phyloP scores from a whole-genome alignment of 1,140 invertebrate species.

The Ctenoplectra terminalis region DNA sequence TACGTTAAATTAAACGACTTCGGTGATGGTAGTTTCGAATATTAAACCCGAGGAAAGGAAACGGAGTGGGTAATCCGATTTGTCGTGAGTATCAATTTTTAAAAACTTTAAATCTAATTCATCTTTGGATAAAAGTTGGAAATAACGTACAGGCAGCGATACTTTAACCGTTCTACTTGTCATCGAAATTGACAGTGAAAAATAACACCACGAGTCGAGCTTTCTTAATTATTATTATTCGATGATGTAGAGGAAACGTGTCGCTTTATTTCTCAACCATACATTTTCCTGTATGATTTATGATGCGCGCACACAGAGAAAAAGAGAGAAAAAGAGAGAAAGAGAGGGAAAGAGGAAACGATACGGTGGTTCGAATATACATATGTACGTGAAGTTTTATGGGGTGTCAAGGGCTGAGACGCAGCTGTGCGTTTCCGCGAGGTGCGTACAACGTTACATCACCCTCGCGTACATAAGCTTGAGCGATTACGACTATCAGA shows the following conservation, averaged over 20 bases:
- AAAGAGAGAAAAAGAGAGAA: too few species aligned
- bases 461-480: conserved; percentile 5
- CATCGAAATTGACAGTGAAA: conserved; percentile 3
- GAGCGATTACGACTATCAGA: conserved; percentile 26
- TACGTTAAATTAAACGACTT: background rate
- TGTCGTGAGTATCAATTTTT: too few species aligned
- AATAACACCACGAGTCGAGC: background rate
- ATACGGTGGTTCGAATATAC: too few species aligned
- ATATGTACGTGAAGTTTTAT: conserved; percentile 2
- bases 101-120: too few species aligned
- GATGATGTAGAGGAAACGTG: background rate
- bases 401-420: background rate
- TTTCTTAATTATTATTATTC: conserved; percentile 28
- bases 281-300: conserved; percentile 6
- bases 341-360: background rate
- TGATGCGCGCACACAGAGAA: background rate
- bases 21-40: background rate
- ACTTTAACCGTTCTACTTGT: background rate
- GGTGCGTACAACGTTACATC: conserved; percentile 8
- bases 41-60: too few species aligned
- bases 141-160: background rate
- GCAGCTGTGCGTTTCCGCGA: conserved; percentile 29
- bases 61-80: too few species aligned
- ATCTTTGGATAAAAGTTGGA: too few species aligned
- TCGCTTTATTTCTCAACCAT: background rate